Conservation (phyloP, 2,888 invertebrate species). For the Drosophila meridiana region DNA sequence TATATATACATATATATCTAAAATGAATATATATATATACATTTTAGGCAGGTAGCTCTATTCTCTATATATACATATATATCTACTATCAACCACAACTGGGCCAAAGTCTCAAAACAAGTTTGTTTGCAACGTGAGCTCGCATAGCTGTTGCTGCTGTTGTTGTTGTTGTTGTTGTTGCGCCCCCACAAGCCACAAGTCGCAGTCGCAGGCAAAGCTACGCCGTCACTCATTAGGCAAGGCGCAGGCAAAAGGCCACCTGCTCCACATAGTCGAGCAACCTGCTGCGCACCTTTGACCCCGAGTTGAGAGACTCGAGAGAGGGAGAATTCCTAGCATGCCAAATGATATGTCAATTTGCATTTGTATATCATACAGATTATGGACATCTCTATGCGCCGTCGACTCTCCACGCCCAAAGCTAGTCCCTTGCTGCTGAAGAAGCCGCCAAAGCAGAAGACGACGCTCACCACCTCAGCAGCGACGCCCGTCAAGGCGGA, state of each 20-base stretch:
- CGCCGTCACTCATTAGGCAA: constrained; percentile 17
- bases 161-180: constrained; percentile 27
- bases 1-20: constrained; percentile 17
- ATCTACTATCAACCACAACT: constrained; percentile 54
- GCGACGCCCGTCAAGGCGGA: constrained; percentile 85
- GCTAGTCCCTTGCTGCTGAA: constrained; percentile 88
- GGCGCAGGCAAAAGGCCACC: constrained; percentile 72
- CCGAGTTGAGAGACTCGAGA: neutral
- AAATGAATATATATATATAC: neutral
- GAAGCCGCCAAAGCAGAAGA: constrained; percentile 77
- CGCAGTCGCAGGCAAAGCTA: no score
- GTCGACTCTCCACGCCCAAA: constrained; percentile 91
- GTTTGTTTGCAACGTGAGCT: constrained; percentile 64
- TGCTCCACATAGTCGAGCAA: constrained; percentile 70
- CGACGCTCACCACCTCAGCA: constrained; percentile 60
- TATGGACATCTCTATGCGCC: constrained; percentile 89
- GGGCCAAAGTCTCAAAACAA: constrained; percentile 64
- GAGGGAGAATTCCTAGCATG: neutral
- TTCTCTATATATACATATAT: neutral
- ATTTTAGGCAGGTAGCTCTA: no score
- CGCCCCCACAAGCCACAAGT: constrained; percentile 46
- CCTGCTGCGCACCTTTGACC: constrained; percentile 73
- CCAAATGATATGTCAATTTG: neutral
- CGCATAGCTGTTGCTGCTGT: constrained; percentile 36
- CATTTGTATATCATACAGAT: constrained; percentile 51